Evolutionary conservation across 2,888 invertebrate species (phyloP).

Genomic region (Zaprionus obscuricornis): DNA sequence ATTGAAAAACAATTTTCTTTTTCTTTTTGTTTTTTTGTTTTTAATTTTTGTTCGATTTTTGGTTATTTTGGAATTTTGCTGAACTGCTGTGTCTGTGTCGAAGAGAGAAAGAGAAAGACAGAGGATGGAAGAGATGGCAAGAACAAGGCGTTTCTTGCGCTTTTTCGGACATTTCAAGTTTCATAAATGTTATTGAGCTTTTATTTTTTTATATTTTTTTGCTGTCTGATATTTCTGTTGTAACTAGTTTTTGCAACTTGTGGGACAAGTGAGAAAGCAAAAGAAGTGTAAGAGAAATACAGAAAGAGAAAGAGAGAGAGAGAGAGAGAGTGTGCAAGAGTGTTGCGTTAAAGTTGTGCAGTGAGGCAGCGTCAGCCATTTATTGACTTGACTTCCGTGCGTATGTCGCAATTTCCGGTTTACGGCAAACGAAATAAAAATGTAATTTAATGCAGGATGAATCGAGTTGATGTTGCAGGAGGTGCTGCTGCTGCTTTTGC

Average conservation of each 20-base stretch:
- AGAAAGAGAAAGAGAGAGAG: too few species aligned
- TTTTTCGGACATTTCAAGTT: slow-evolving; percentile 55
- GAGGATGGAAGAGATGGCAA: background rate
- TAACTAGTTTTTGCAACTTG: slow-evolving; percentile 61
- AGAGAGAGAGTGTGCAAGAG: background rate
- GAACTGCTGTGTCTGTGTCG: slow-evolving; percentile 19
- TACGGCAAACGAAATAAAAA: slow-evolving; percentile 77
- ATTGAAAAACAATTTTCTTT: slow-evolving; percentile 70
- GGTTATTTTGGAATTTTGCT: slow-evolving; percentile 22
- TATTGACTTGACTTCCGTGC: slow-evolving; percentile 80
- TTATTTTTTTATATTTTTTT: slow-evolving; percentile 10
- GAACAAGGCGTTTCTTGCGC: slow-evolving; percentile 8
- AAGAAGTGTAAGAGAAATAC: too few species aligned
- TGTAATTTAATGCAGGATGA: slow-evolving; percentile 64
- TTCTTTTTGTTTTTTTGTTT: slow-evolving; percentile 21
- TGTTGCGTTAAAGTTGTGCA: slow-evolving; percentile 1
- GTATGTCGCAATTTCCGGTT: slow-evolving; percentile 79
- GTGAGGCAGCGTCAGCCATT: slow-evolving; percentile 49
- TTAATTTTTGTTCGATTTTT: slow-evolving; percentile 50
- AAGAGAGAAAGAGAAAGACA: background rate
- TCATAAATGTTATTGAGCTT: slow-evolving; percentile 65
- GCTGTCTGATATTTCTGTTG: slow-evolving; percentile 25
- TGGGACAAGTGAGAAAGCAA: background rate
- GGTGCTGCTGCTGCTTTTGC: background rate
- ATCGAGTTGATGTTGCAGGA: slow-evolving; percentile 11